Evolutionary conservation across 2,113 vertebrate genomes (phyloP), one percentile per base, ranked within the genome.

Genomic region (Lepus timidus): DNA sequence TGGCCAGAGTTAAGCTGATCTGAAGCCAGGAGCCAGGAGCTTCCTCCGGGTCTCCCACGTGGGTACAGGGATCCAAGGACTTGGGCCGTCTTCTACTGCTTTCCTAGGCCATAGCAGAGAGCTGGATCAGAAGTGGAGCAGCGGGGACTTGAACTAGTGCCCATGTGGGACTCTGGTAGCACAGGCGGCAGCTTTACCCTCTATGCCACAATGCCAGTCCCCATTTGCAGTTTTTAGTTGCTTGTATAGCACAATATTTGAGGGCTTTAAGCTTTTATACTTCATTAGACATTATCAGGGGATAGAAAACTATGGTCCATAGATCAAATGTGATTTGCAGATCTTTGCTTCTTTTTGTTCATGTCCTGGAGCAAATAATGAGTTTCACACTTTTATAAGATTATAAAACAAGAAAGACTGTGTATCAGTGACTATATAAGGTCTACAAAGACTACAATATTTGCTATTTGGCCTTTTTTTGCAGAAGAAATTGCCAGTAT

Each of bases 231-330:
- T 99, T 99, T 97, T 99, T 99, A 58, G 98, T 99, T 95, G 99
- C 99, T 95, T 99, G 95, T 68, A 99, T 98, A 3, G 99, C 99
- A 96, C 99, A 99, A 17, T 98, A 98, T 89, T 99, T 99, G 93
- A 99, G 99, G 85, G 99, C 99, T 97, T 99, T 99, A 91, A 99
- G 99, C 96, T 99, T 99, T 97, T 99, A 99, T 79, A 99, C 99
- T 99, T 99, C 99, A 96, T 98, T 99, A 17, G 99, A 99, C 67
- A 98, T 27, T 99, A 31, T 74, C 44, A 67, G 3, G 10, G 29
- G 25, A 33, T 83, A 16, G n/a, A 11, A 33, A 49, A 76, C 62
- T 85, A 23, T 88, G 58, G 49, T 33, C 49, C 23, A 5, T 68
- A 51, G 36, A 67, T 49, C 23, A 36, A 71, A 80, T 25, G 78